Evolutionary conservation across 1,140 invertebrate species (phyloP).

Genomic region (Cydia splendana): DNA sequence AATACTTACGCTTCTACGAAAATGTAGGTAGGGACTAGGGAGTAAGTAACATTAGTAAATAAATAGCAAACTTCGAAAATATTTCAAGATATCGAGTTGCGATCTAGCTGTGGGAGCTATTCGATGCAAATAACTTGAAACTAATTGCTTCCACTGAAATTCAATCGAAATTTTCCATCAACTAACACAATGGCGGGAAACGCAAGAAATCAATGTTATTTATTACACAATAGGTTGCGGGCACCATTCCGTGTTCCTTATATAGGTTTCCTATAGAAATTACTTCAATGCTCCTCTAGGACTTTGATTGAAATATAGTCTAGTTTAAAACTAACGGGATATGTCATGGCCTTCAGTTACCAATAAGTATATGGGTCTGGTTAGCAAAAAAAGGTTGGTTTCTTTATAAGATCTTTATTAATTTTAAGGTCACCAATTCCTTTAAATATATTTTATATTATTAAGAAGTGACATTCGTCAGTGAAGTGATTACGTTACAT

Average conservation of each 20-base stretch:
- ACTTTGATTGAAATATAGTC: slow-evolving; percentile 30
- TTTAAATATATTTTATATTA: too few relatives aligned
- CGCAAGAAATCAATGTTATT: slow-evolving; percentile 25
- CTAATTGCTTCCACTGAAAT: slow-evolving; percentile 24
- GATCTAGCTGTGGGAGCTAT: not conserved
- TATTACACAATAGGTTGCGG: slow-evolving; percentile 27
- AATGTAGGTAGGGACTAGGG: not conserved
- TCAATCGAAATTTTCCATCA: slow-evolving; percentile 27
- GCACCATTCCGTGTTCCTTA: slow-evolving; percentile 5
- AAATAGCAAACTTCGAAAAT: not conserved
- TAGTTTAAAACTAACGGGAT: slow-evolving; percentile 3
- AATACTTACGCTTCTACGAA: not conserved
- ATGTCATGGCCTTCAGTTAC: not conserved
- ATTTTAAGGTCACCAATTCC: too few relatives aligned
- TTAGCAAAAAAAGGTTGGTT: not conserved
- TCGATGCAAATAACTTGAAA: slow-evolving; percentile 28
- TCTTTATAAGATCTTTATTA: not conserved
- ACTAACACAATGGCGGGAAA: slow-evolving; percentile 31
- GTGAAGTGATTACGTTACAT: too few relatives aligned
- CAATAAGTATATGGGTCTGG: not conserved
- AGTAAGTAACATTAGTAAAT: too few relatives aligned
- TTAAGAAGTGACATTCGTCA: too few relatives aligned
- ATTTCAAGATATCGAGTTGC: slow-evolving; percentile 12
- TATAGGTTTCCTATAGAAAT: slow-evolving; percentile 32
- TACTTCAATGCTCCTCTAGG: slow-evolving; percentile 8